Conservation (phyloP, 2,113 vertebrate species). For the Oxyruncus cristatus region DNA sequence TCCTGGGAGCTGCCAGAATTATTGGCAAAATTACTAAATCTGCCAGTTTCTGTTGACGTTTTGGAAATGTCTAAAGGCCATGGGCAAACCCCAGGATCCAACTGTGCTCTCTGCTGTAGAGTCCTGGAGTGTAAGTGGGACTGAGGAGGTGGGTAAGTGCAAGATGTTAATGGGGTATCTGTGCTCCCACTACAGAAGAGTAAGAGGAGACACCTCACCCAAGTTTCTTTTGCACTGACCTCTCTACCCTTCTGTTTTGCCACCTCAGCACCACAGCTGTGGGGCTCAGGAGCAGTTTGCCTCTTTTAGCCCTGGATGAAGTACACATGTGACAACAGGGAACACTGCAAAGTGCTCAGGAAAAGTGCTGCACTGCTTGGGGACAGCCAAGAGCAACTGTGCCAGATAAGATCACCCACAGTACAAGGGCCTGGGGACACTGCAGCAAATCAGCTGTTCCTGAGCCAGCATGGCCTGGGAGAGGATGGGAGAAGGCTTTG, state of each 20-base stretch:
- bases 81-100: background rate
- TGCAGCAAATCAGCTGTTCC: background rate
- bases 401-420: background rate
- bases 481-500: background rate
- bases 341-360: background rate
- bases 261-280: background rate
- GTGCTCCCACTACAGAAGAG: background rate
- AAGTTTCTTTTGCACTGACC: background rate
- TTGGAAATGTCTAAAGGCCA: background rate
- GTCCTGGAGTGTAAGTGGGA: background rate
- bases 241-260: background rate
- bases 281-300: background rate
- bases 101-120: background rate
- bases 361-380: background rate
- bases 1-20: slow-evolving; percentile 21
- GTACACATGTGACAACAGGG: background rate
- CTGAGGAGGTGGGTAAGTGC: background rate
- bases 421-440: background rate
- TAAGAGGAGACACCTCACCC: background rate
- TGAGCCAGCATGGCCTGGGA: background rate
- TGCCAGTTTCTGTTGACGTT: background rate
- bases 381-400: background rate
- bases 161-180: background rate
- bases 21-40: background rate
- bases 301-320: background rate